Evolutionary conservation across 2,888 invertebrate genomes (phyloP).

Genomic region (Ellobium chinense): DNA sequence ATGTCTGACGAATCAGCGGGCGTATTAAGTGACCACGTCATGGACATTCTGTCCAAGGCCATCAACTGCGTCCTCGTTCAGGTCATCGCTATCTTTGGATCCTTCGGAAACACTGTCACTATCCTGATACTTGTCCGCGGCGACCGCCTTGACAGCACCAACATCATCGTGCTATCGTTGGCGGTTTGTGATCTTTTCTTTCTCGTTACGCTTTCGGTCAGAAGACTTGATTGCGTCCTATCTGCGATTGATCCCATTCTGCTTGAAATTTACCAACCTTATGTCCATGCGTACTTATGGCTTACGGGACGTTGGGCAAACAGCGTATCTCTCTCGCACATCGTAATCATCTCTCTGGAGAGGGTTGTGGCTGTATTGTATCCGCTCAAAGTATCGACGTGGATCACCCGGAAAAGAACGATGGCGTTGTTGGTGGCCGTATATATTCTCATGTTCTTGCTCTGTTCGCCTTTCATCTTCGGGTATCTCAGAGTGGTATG

Average conservation of each 20-base stretch:
- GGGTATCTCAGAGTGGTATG: background rate
- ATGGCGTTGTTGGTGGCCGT: background rate
- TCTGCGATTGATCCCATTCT: background rate
- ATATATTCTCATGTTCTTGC: background rate
- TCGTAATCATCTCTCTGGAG: background rate
- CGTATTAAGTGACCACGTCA: no score
- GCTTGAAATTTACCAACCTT: background rate
- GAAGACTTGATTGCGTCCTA: background rate
- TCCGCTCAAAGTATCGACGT: background rate
- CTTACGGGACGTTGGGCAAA: background rate
- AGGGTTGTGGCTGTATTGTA: constrained; percentile 6
- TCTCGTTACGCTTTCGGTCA: background rate
- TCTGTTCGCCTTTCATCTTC: background rate
- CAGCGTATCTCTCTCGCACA: background rate
- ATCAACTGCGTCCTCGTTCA: constrained; percentile 18
- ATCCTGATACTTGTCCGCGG: background rate
- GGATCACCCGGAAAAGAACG: background rate
- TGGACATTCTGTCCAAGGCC: no score
- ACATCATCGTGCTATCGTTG: background rate
- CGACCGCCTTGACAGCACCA: background rate
- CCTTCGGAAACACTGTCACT: background rate
- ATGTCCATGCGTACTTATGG: background rate
- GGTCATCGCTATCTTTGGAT: background rate
- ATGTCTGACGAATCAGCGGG: no score
- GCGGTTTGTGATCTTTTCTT: constrained; percentile 14